Percentiles rank a stretch among this genome's conserved stretches.
phyloP scores from a whole-genome alignment of 2,797 vertebrate genomes.

The Pelodytes ibericus region DNA sequence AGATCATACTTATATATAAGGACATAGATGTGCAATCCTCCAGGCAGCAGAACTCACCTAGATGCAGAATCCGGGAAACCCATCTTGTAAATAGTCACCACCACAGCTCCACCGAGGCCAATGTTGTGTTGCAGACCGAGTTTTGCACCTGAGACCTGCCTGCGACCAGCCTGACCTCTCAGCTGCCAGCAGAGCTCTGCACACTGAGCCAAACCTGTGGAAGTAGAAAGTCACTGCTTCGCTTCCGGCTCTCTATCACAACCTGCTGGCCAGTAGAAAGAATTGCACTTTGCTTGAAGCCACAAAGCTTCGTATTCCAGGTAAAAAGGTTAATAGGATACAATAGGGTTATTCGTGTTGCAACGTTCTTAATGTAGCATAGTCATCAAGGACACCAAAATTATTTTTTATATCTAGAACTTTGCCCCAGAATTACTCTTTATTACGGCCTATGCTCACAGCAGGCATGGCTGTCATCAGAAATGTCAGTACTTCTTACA shows the following conservation, averaged over 20 bases:
- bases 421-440: too few relatives aligned
- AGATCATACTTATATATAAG: too few relatives aligned
- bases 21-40: background rate
- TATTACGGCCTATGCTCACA: too few relatives aligned
- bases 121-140: constrained; percentile 94
- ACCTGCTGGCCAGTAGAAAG: background rate
- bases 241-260: constrained; percentile 30
- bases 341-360: too few relatives aligned
- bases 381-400: too few relatives aligned
- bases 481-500: too few relatives aligned
- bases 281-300: constrained; percentile 23
- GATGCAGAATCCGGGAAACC: constrained; percentile 79
- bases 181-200: constrained; percentile 98
- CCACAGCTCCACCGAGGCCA: constrained; percentile 89
- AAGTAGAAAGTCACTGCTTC: constrained; percentile 60
- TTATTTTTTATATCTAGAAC: too few relatives aligned
- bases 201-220: constrained; percentile 93
- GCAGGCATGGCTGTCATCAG: too few relatives aligned
- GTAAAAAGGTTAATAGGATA: too few relatives aligned
- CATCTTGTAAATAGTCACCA: constrained; percentile 88
- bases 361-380: too few relatives aligned
- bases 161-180: constrained; percentile 82
- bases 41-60: constrained; percentile 63
- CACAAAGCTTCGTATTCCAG: too few relatives aligned
- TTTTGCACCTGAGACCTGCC: constrained; percentile 89